Evolutionary conservation across 2,797 vertebrate species (phyloP).

Genomic region (Percopsis omiscomaycus): DNA sequence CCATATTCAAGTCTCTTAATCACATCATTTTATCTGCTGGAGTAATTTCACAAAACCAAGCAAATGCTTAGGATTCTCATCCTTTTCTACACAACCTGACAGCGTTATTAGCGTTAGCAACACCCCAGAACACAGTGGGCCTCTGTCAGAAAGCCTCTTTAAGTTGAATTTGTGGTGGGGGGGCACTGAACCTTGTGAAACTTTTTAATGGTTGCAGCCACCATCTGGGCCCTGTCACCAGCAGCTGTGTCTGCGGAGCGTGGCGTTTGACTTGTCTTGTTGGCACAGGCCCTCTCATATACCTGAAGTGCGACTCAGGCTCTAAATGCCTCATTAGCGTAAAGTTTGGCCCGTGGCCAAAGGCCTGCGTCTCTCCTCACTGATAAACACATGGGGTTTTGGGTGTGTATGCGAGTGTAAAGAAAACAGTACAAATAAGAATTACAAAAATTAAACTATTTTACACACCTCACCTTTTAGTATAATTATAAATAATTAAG

Average conservation of each 20-base stretch:
- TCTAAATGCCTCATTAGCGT: slow-evolving; percentile 66
- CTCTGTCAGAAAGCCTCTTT: no score
- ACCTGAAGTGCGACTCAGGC: slow-evolving; percentile 54
- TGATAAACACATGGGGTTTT: slow-evolving; percentile 2
- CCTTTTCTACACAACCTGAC: slow-evolving; percentile 25
- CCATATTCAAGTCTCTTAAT: not conserved
- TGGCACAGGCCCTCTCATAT: slow-evolving; percentile 35
- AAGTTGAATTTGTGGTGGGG: slow-evolving; percentile 4
- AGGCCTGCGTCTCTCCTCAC: slow-evolving; percentile 37
- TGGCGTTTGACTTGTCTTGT: slow-evolving; percentile 37
- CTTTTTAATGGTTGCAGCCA: slow-evolving; percentile 64
- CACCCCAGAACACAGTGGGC: slow-evolving; percentile 32
- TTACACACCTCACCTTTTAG: no score
- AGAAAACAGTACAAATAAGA: no score
- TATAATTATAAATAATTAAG: no score
- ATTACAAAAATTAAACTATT: no score
- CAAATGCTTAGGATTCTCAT: not conserved
- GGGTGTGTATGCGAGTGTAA: not conserved
- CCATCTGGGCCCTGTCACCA: slow-evolving; percentile 49
- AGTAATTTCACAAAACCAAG: slow-evolving; percentile 23
- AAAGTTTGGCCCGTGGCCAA: slow-evolving; percentile 27
- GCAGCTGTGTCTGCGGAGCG: slow-evolving; percentile 34
- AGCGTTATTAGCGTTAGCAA: slow-evolving; percentile 52
- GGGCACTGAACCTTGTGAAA: slow-evolving; percentile 44
- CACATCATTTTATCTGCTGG: slow-evolving; percentile 21